phyloP scores from a whole-genome alignment of 2,888 invertebrate genomes.

The Dascillus cervinus region DNA sequence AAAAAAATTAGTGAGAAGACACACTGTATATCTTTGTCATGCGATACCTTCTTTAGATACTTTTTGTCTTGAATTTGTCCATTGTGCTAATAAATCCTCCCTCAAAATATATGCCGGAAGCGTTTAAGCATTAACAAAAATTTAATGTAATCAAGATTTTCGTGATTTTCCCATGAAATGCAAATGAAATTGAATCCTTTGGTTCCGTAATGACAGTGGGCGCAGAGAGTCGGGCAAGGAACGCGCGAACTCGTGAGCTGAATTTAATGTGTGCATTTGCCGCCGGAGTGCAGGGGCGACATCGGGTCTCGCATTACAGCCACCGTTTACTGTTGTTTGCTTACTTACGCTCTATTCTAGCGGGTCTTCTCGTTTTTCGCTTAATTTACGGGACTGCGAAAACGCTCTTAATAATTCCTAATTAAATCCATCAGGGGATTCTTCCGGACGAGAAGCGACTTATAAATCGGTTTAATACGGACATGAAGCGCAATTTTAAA shows the following conservation, averaged over 20 bases:
- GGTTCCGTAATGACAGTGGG: slow-evolving; percentile 13
- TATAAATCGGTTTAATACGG: too few species aligned
- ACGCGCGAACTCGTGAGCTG: slow-evolving; percentile 28
- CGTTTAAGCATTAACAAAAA: slow-evolving; percentile 10
- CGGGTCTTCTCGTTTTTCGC: slow-evolving; percentile 21
- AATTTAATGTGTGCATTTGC: slow-evolving; percentile 36
- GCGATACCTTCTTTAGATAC: too few species aligned
- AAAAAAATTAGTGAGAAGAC: too few species aligned
- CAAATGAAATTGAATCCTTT: slow-evolving; percentile 19
- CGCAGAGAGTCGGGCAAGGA: slow-evolving; percentile 8
- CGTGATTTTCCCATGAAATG: slow-evolving; percentile 17
- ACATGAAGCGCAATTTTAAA: too few species aligned
- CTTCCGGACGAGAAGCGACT: too few species aligned
- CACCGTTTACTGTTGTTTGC: slow-evolving; percentile 25
- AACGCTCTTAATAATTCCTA: slow-evolving; percentile 16
- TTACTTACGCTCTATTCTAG: slow-evolving; percentile 19
- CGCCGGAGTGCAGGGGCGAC: slow-evolving; percentile 23
- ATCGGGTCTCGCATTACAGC: slow-evolving; percentile 23
- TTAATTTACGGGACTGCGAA: slow-evolving; percentile 20
- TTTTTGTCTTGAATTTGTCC: too few species aligned
- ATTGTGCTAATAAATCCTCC: too few species aligned
- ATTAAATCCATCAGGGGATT: slow-evolving; percentile 15
- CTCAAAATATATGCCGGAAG: too few species aligned
- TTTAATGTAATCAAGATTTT: slow-evolving; percentile 17
- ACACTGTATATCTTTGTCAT: too few species aligned